Base-by-base conservation (phyloP, 2,113 vertebrate species). In the Scomber japonicus region DNA sequence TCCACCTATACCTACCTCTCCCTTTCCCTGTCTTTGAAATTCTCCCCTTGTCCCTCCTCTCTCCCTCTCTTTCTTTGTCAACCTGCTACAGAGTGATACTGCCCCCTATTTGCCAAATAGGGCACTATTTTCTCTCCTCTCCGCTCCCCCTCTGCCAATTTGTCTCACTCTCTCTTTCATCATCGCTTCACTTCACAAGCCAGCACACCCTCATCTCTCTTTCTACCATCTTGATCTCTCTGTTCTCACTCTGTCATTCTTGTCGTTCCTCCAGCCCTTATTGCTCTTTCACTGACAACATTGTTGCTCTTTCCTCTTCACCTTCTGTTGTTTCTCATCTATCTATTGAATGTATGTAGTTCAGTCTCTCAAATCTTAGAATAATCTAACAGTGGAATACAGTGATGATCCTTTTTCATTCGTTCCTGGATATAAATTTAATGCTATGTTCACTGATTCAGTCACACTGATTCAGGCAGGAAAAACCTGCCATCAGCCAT, bases 81-180 rank as follows among this genome's bases (percentile, higher is more conserved):
- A 53, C 46, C 30, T 77, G 61, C 30, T 64, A 62, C 75, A 90
- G 90, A 80, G 85, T 87, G 84, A 88, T 54, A 83, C 85, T 93
- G 91, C 91, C 91, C 85, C 81, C 91, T 91, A 54, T 90, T 70
- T 65, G 57, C 65, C 13, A 49, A 24, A 61, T 0, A 24, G 19
- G 44, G 61, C 57, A 78, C 3, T 1, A 2, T 65, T 21, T 19
- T 45, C 4, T 63, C 19, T 2, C 35, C 9, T 66, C 46, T 9
- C 35, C 9, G 8, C 51, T 49, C 16, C 2, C 11, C 16, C 62
- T 27, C 24, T 61, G 46, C 50, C 82, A 75, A 64, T 85, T 82
- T 87, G 61, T 78, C 70, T 81, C 62, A 65, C 72, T 71, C 65
- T 17, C 74, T 88, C 35, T 40, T 80, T 83, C 59, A 73, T 85